Percentiles rank a stretch among this genome's conserved stretches.
Conservation (phyloP, 2,888 invertebrate genomes). For the Hartigia nigra region DNA sequence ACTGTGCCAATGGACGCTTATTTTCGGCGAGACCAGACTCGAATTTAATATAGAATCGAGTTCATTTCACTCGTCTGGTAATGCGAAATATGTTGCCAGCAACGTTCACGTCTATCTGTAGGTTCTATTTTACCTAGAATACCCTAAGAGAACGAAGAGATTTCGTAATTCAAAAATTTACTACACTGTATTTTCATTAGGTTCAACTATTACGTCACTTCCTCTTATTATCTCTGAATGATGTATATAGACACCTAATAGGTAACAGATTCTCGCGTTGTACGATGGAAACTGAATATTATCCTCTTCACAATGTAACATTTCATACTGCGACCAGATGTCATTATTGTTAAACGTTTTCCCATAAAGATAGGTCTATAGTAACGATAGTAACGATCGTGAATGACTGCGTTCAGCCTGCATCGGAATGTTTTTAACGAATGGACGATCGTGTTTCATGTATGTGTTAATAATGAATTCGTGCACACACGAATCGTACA, state of each 20-base stretch:
- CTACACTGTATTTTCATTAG: neutral
- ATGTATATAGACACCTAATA: neutral
- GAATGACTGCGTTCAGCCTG: neutral
- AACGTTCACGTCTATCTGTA: neutral
- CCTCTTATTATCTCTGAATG: neutral
- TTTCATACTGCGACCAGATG: neutral
- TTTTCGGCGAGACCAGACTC: conserved; percentile 13
- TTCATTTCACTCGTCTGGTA: conserved; percentile 16
- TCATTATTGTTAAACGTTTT: neutral
- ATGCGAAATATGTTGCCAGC: neutral
- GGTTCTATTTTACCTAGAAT: neutral
- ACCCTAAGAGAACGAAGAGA: neutral
- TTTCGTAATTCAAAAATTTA: neutral
- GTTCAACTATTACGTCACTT: neutral
- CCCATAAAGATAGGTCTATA: neutral
- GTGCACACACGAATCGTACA: neutral
- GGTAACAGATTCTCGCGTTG: neutral
- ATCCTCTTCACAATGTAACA: neutral
- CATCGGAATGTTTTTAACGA: neutral
- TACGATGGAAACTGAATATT: neutral
- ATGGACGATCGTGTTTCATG: neutral
- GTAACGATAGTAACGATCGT: neutral
- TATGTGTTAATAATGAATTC: neutral
- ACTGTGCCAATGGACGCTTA: conserved; percentile 8
- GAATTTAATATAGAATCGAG: conserved; percentile 23